Evolutionary conservation across 2,113 vertebrate species (phyloP).

Genomic region (Orthonyx spaldingii): DNA sequence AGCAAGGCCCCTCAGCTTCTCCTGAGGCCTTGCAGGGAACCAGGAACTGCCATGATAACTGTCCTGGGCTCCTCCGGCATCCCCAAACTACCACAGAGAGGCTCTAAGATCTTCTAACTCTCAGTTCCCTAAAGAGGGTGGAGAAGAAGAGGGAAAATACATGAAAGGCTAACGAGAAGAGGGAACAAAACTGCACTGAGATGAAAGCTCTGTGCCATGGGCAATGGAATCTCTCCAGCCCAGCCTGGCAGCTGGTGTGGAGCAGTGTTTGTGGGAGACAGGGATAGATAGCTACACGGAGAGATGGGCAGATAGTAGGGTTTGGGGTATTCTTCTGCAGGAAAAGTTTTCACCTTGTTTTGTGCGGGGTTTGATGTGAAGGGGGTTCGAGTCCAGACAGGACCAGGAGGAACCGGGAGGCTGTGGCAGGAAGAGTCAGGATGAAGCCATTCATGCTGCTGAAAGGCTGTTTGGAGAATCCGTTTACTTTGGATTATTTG

Average conservation of each 20-base stretch:
- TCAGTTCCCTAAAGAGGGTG: background rate
- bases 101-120: background rate
- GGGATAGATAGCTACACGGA: background rate
- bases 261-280: conserved; percentile 31
- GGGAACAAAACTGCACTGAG: conserved; percentile 6
- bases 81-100: background rate
- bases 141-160: conserved; percentile 25
- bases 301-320: background rate
- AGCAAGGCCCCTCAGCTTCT: background rate
- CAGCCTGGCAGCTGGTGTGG: conserved; percentile 29
- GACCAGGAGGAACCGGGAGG: background rate
- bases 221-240: conserved; percentile 47
- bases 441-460: background rate
- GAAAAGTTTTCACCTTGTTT: background rate
- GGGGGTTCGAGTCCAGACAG: background rate
- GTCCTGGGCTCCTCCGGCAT: background rate
- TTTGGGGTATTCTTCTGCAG: background rate
- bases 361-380: background rate
- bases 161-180: conserved; percentile 35
- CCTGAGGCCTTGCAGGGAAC: background rate
- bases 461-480: background rate
- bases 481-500: background rate
- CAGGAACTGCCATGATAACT: background rate
- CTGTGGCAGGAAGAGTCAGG: background rate
- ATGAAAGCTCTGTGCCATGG: conserved; percentile 43